Percentiles rank a stretch among this genome's conserved stretches.
Conservation (phyloP, 2,797 vertebrate species). For the Onychomys arenicola region DNA sequence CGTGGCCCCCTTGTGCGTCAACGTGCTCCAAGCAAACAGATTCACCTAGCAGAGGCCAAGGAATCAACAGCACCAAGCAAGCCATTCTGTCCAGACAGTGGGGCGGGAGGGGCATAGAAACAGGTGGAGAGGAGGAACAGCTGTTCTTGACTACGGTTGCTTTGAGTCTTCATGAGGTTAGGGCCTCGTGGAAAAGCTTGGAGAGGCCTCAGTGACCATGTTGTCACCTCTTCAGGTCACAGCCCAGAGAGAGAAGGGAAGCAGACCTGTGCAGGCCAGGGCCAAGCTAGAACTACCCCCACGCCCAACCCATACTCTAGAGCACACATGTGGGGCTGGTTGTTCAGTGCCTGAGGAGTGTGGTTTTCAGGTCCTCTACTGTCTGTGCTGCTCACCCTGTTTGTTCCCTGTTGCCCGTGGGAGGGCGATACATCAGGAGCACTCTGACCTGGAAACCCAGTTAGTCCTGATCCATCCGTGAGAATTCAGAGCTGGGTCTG, state of each 20-base stretch:
- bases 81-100: slow-evolving; percentile 18
- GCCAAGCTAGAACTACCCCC: neutral
- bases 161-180: neutral
- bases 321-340: neutral
- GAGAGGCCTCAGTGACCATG: neutral
- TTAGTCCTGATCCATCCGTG: neutral
- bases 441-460: neutral
- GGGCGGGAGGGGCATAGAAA: neutral
- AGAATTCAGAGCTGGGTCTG: neutral
- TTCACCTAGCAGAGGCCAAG: neutral
- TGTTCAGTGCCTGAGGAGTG: neutral
- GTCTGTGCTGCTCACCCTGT: neutral
- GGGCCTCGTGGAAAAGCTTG: neutral
- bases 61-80: neutral
- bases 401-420: neutral
- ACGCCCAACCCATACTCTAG: rapidly evolving
- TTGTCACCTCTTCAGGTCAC: neutral
- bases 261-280: no score
- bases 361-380: rapidly evolving
- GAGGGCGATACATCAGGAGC: neutral
- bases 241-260: neutral
- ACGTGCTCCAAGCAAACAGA: neutral
- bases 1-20: neutral
- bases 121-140: neutral
- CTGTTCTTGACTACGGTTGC: neutral